Evolutionary conservation across 2,888 invertebrate genomes (phyloP), one percentile per base, ranked within the genome.

Genomic region (Dioctria linearis): DNA sequence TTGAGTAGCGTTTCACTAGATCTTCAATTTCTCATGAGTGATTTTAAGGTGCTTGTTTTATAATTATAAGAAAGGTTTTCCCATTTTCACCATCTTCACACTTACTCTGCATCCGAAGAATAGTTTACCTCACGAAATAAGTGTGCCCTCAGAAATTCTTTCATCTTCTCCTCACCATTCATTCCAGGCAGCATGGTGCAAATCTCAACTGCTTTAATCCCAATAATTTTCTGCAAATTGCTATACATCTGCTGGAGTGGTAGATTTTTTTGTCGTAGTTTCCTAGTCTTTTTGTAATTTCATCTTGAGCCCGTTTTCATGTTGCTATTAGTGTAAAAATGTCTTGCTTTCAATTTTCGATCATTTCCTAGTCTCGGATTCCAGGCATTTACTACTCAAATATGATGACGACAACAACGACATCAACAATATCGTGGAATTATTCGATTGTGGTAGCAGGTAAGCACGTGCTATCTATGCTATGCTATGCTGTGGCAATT

Each of bases 221-320:
- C 42, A 59, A 73, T 54, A 73, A 73, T 73, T 73, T 73, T 40
- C 57, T 73, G 73, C 73, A 69, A 69, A 69, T 69, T 69, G 69
- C 49, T 39, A 51, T n/a, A n/a, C 49, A 49, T 51, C 51, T 4
- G 6, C 69, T 51, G 11, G 51, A 51, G 49, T 46, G 49, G 51
- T 9, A 11, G n/a, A 11, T 40, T 51, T 11, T 37, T 69, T 51
- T 39, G 0, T 2, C 25, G 25, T 25, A 25, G 25, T 25, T 2
- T 51, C 5, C 69, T n/a, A 49, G 39, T 69, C 69, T 51, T 69
- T 11, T 11, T 39, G 8, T 11, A 11, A 69, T 54, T 51, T 13
- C 51, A 51, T n/a, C 39, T 13, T 49, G 69, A 69, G 39, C 69
- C 69, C 25, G 25, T 69, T 69, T 69, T 69, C 69, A 54, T 51